These are phyloP conservation scores for Campoletis raptor DNA, from an alignment of 2,888 invertebrate species.

Conservation along the genomic window DNA sequence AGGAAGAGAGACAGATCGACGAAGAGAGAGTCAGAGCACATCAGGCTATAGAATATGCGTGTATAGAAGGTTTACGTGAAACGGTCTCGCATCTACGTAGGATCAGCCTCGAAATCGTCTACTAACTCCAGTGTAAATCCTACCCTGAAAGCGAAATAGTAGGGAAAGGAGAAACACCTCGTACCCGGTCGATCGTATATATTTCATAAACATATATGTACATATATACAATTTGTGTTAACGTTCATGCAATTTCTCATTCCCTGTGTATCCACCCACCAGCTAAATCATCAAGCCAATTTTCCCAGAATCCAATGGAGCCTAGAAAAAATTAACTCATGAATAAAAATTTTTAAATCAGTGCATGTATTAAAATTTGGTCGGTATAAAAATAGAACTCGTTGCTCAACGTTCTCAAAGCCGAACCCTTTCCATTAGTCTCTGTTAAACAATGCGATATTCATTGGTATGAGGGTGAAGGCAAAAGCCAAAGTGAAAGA, in stretches of 20 bases:
- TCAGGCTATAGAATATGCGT: constrained; percentile 45
- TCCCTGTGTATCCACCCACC: background rate
- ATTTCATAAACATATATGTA: constrained; percentile 1
- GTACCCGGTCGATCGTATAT: constrained; percentile 41
- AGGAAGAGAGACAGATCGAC: background rate
- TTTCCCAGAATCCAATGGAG: background rate
- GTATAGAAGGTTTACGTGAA: constrained; percentile 12
- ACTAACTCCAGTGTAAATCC: constrained; percentile 64
- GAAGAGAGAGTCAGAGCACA: background rate
- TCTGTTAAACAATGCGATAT: constrained; percentile 40
- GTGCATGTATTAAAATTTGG: background rate
- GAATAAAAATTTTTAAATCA: background rate
- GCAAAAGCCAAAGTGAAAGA: constrained; percentile 21
- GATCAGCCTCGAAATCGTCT: constrained; percentile 63
- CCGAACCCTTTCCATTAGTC: background rate
- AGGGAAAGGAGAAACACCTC: constrained; percentile 50
- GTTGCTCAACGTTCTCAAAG: background rate
- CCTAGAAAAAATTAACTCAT: background rate
- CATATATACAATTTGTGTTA: background rate
- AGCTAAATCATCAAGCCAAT: background rate
- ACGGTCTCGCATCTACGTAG: constrained; percentile 31
- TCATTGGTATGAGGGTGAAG: constrained; percentile 38
- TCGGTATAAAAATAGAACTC: background rate
- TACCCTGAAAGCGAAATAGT: constrained; percentile 15
- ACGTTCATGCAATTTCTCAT: background rate